Percentiles rank a stretch among this genome's conserved stretches.
Evolutionary conservation across 2,113 vertebrate genomes (phyloP).

Genomic region (Caracal caracal): DNA sequence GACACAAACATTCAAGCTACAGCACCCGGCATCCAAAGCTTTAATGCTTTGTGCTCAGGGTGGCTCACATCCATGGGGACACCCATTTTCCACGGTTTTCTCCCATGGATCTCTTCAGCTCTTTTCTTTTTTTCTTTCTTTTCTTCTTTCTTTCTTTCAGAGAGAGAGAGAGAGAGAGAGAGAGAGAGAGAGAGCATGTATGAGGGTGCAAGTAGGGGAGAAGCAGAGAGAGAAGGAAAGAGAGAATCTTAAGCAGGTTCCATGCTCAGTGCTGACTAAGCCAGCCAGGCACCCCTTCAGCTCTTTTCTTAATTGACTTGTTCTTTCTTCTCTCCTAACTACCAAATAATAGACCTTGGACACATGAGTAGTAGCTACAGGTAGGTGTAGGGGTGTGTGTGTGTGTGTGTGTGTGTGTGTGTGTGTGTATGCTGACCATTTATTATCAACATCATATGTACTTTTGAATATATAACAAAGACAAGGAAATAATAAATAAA

Average conservation of each 20-base stretch:
- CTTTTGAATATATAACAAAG: neutral
- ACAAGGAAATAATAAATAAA: neutral
- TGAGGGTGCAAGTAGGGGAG: too few species aligned
- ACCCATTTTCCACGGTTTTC: neutral
- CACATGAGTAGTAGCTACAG: neutral
- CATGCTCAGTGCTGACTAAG: too few species aligned
- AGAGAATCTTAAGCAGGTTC: too few species aligned
- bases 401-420: neutral
- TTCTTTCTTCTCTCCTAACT: neutral
- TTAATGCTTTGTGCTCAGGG: neutral
- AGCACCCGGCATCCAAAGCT: neutral
- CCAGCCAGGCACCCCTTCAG: neutral
- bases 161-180: too few species aligned
- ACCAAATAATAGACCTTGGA: neutral
- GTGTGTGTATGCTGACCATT: neutral
- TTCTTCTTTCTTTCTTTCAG: neutral
- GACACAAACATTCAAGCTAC: neutral
- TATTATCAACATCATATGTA: neutral
- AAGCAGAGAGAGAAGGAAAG: too few species aligned
- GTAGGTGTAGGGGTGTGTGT: neutral
- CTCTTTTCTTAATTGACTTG: neutral
- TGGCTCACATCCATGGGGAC: neutral
- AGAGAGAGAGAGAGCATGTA: too few species aligned
- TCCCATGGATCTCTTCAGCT: neutral
- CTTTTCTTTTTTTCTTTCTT: neutral